Conservation (phyloP, 1,140 invertebrate genomes). For the Dysdera silvatica region DNA sequence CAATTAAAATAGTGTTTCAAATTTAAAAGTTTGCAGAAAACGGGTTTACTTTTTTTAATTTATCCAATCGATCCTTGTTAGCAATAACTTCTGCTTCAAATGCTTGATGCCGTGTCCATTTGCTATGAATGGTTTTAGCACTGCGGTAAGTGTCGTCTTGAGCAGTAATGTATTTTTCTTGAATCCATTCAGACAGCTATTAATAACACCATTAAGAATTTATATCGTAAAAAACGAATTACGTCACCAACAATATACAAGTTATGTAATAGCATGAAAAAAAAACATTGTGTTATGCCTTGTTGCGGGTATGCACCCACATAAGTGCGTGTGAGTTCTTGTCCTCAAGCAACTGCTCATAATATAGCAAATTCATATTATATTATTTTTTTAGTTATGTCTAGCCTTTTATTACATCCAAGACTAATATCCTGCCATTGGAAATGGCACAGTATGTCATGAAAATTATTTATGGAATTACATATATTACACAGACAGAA, state of each 20-base stretch:
- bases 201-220: neutral
- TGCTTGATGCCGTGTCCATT: slow-evolving; percentile 98
- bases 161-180: slow-evolving; percentile 96
- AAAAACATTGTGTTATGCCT: neutral
- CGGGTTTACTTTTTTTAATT: slow-evolving; percentile 71
- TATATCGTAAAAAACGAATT: neutral
- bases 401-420: too few species aligned
- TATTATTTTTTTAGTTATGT: too few species aligned
- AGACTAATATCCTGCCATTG: too few species aligned
- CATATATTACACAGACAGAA: too few species aligned
- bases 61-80: slow-evolving; percentile 90
- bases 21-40: too few species aligned
- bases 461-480: too few species aligned
- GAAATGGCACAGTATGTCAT: too few species aligned
- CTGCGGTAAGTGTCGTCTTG: slow-evolving; percentile 97
- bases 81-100: slow-evolving; percentile 98
- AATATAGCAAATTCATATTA: too few species aligned
- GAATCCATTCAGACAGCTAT: slow-evolving; percentile 79
- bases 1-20: too few species aligned
- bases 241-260: neutral
- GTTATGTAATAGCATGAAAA: neutral
- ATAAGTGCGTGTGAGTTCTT: too few species aligned
- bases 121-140: slow-evolving; percentile 97
- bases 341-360: too few species aligned
- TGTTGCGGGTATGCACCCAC: too few species aligned